Conservation (phyloP, 23 tunicate species). For the Phallusia fumigata region DNA sequence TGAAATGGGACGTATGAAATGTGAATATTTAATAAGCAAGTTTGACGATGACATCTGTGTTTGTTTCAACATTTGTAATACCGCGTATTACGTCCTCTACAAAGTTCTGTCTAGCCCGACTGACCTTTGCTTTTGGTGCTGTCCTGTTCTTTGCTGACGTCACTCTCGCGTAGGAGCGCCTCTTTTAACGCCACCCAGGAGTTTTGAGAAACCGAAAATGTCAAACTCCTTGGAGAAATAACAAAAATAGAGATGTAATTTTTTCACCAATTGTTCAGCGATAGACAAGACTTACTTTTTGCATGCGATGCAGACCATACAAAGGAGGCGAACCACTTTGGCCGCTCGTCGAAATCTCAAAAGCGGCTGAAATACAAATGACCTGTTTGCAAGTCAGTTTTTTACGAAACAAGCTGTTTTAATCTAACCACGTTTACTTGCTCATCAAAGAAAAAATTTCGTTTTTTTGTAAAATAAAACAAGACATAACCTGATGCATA, state of each 20-base stretch:
- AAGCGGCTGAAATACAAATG: constrained; percentile 59
- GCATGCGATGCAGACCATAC: constrained; percentile 85
- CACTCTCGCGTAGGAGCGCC: constrained; percentile 79
- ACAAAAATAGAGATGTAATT: not conserved
- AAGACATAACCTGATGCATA: too few relatives aligned
- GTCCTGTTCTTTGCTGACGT: constrained; percentile 80
- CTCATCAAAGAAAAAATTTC: too few relatives aligned
- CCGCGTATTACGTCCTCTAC: too few relatives aligned
- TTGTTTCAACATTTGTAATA: too few relatives aligned
- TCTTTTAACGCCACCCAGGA: constrained; percentile 94
- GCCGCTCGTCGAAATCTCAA: constrained; percentile 81
- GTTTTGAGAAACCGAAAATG: constrained; percentile 80
- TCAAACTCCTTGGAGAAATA: constrained; percentile 55
- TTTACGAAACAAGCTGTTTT: too few relatives aligned
- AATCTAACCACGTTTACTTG: too few relatives aligned
- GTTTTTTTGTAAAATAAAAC: too few relatives aligned
- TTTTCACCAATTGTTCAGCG: not conserved
- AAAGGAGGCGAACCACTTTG: constrained; percentile 54
- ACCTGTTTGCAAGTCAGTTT: not conserved
- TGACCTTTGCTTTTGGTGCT: constrained; percentile 60
- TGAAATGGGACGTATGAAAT: too few relatives aligned
- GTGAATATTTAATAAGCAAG: too few relatives aligned
- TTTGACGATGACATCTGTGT: too few relatives aligned
- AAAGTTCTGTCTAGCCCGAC: too few relatives aligned
- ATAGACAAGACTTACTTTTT: constrained; percentile 60